phyloP scores from a whole-genome alignment of 2,113 vertebrate species.

The Burhinus bistriatus region DNA sequence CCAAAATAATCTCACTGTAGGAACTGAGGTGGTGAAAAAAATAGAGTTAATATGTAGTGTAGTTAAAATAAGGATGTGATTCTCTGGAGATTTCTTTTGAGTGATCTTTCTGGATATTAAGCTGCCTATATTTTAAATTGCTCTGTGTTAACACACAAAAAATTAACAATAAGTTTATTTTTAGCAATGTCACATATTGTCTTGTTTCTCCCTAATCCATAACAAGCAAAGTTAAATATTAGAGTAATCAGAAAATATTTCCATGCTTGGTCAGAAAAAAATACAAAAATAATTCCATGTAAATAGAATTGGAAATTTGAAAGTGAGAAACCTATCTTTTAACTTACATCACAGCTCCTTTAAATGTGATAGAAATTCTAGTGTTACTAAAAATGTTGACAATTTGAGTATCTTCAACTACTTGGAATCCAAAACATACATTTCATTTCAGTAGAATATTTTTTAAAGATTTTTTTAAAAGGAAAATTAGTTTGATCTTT shows the following conservation, averaged over 20 bases:
- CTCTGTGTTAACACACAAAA: background rate
- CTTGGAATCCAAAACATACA: background rate
- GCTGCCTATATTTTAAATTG: background rate
- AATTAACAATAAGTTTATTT: background rate
- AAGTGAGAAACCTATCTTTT: background rate
- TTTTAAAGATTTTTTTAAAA: background rate
- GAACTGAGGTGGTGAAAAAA: rapidly evolving
- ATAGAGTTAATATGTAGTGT: rapidly evolving
- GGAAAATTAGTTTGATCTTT: background rate
- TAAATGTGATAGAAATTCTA: background rate
- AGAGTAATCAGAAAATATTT: background rate
- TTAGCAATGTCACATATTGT: background rate
- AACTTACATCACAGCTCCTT: background rate
- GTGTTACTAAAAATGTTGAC: background rate
- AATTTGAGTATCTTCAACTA: background rate
- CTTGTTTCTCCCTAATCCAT: background rate
- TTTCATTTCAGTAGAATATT: background rate
- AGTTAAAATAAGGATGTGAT: background rate
- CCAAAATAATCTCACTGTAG: background rate
- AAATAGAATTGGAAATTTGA: background rate
- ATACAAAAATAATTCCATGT: background rate
- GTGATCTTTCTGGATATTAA: background rate
- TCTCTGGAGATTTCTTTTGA: background rate
- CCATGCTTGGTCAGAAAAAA: background rate
- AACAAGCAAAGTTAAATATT: background rate